Base-by-base conservation (phyloP, 2,888 invertebrate species). In the Stenolophus ochropezus region DNA sequence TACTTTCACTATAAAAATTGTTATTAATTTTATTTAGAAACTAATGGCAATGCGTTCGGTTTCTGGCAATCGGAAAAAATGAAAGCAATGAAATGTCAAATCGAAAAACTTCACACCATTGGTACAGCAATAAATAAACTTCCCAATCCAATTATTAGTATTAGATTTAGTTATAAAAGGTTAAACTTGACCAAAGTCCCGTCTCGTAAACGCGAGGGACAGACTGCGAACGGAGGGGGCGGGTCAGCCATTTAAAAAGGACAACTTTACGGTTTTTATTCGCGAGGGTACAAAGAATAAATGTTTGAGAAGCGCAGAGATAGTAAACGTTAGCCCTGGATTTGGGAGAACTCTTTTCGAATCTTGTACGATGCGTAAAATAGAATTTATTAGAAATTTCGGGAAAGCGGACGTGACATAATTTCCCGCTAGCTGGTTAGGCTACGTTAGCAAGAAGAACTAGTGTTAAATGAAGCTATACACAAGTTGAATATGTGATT, bases 131-230 rank as follows among this genome's bases (percentile, higher is more conserved):
- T 73, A 75, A 75, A 75, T 51, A 53, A 75, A 75, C 75, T 75
- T 75, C 51, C 11, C 53, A 75, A 75, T 75, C 75, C 53, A 75
- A 75, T 75, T 75, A 75, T 75, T 75, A 75, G 75, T 53, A 75
- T 75, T 75, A 75, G 75, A 75, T 75, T 75, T 75, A 75, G 75
- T 75, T 73, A 73, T 73, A 73, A 73, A 73, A 73, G 73, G 73
- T 49, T 49, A 53, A 75, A 53, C 21, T 75, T 53, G 53, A 51
- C 75, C 53, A 53, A 53, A 51, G 51, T 47, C 74, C 20, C 65
- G 56, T 56, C 33, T 69, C 14, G 65, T 69, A 20, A 33, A 18
- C 65, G 27, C 4, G 33, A 69, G 65, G 65, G 65, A 69, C 49
- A 49, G 33, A 1, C 49, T 20, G 42, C 11, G 21, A 8, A 47